Evolutionary conservation across 2,888 invertebrate genomes (phyloP), one percentile per base, ranked within the genome.

Genomic region (Melanargia galathea): DNA sequence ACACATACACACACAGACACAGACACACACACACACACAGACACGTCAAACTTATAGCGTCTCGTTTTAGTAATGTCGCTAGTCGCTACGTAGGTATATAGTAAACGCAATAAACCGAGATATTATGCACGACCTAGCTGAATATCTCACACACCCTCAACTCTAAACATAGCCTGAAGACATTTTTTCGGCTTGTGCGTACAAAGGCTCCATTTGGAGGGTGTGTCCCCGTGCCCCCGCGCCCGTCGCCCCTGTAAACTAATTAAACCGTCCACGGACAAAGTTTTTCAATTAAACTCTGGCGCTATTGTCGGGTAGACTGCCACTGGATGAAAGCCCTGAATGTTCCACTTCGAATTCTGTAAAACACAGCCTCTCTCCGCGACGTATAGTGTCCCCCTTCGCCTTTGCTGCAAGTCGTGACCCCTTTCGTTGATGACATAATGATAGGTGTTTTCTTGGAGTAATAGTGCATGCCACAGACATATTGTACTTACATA

Each of bases 201-300:
- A 49, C 16, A 56, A 16, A 43, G 38, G 20, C 45, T 60, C 58
- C 52, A 57, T 58, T 63, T 57, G 61, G 24, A 33, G 51, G 43
- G 45, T 45, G 49, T 49, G n/a, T 54, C 49, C 8, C 45, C 33
- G 54, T 35, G 55, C 26, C 16, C 26, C 20, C 51, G 26, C 56
- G 6, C 59, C 61, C 61, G 55, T 48, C 63, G 45, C 66, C 63
- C 67, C 64, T 65, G 66, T 76, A 75, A 84, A 82, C 81, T 84
- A 83, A 84, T 84, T 83, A 80, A 85, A 84, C 74, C 80, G 77
- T 74, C 73, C 72, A 67, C 65, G 71, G 62, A 64, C 63, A 74
- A 84, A 84, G 75, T 82, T 84, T 83, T 84, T 82, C 80, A 84
- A 80, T 79, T 73, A 69, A 66, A 65, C 68, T 61, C 69, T 61